Evolutionary conservation across 2,797 vertebrate genomes (phyloP).

Genomic region (Cyclura pinguis): DNA sequence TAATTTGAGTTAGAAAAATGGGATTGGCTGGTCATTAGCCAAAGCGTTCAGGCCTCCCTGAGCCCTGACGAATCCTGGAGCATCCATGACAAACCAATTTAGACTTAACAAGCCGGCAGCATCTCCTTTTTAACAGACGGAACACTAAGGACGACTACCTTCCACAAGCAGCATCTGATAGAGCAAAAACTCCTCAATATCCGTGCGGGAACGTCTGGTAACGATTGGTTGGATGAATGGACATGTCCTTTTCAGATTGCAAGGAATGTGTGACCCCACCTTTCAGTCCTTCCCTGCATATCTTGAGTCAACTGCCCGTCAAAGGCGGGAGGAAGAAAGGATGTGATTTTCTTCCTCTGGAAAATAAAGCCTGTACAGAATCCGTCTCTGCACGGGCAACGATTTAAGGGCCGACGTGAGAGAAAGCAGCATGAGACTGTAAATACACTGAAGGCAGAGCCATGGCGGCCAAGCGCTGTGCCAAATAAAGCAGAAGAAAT

Average conservation of each 20-base stretch:
- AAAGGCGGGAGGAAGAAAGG: not conserved
- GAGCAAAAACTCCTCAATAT: conserved; percentile 11
- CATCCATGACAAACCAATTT: conserved; percentile 56
- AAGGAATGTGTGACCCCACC: not conserved
- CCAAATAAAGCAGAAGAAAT: conserved; percentile 65
- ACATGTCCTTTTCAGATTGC: not conserved
- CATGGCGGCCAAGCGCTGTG: conserved; percentile 4
- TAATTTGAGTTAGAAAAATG: not conserved
- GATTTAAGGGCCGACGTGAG: conserved; percentile 45
- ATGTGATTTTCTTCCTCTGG: not conserved
- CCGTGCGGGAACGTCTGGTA: conserved; percentile 9
- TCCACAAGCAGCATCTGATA: conserved; percentile 23
- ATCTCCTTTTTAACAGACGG: conserved; percentile 41
- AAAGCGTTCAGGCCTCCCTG: conserved; percentile 33
- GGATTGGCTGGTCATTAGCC: conserved; percentile 25
- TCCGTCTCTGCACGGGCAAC: not conserved
- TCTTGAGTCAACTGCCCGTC: conserved; percentile 33
- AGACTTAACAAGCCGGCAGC: conserved; percentile 44
- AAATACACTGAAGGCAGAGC: conserved; percentile 31
- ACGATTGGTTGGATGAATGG: not conserved
- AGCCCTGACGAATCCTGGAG: conserved; percentile 8
- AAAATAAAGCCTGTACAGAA: not conserved
- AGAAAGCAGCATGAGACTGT: conserved; percentile 36
- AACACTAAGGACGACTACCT: conserved; percentile 13
- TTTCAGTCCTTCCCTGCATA: rapidly evolving